Base-by-base conservation (phyloP, 1,140 invertebrate genomes). In the Drosophila navojoa region DNA sequence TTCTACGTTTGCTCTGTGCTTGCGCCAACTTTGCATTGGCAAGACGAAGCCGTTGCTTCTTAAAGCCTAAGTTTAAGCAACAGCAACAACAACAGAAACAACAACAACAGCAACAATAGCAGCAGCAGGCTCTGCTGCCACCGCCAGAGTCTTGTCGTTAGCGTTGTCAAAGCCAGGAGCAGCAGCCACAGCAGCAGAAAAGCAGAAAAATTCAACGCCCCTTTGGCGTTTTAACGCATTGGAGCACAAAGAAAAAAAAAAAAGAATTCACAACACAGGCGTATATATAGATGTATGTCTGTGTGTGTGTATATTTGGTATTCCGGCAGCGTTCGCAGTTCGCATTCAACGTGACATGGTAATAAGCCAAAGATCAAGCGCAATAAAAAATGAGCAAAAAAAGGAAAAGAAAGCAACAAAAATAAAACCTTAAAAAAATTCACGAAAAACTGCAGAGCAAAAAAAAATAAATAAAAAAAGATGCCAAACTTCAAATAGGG, bases 281-380 rank as follows among this genome's bases (percentile, higher is more conserved):
- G 22, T 38, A 5, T 19, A 15, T 52, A 29, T 49, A 35, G 25
- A 11, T 66, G n/a, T 22, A 22, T 22, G 19, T 22, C 2, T 40
- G 32, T 25, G 53, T 59, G 61, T 55, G 74, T 62, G 68, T 29
- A 19, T 50, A 79, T 79, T 84, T 84, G 68, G 70, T 84, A 82
- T 85, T 84, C 80, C 54, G 73, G 54, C 75, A 76, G 71, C 81
- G 86, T 90, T 70, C 77, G 79, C 70, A 81, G 71, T 86, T 89
- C 84, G 75, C 70, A 80, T 77, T 78, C 75, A 81, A 84, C 74
- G 79, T 81, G 86, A 90, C 86, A 87, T 82, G 81, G 77, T 90
- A 91, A 91, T 90, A 90, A 87, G 85, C 71, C 77, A 87, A 87
- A 91, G 90, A 90, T 91, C 77, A 81, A 82, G 76, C 79, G 61